Conservation (phyloP, 2,113 vertebrate genomes). For the Carassius auratus region DNA sequence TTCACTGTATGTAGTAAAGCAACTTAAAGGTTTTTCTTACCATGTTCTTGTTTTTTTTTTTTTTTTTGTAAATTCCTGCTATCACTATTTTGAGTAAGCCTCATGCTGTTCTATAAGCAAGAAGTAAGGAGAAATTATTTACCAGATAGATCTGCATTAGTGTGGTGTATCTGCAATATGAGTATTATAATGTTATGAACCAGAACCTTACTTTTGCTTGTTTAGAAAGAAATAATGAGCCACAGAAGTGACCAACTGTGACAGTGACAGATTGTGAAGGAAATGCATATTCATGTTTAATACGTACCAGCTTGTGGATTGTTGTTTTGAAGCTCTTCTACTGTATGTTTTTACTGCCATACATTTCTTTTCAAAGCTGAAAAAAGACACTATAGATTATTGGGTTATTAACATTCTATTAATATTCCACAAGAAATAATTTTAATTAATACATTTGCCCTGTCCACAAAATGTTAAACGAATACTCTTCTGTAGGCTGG, state of each 20-base stretch:
- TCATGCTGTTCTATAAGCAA: background rate
- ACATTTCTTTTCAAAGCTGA: background rate
- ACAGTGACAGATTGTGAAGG: background rate
- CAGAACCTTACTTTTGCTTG: background rate
- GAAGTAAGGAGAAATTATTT: background rate
- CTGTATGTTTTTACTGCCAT: background rate
- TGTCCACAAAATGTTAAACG: constrained; percentile 11
- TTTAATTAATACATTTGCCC: background rate
- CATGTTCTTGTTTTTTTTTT: too few relatives aligned
- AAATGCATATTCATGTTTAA: background rate
- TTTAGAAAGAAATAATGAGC: background rate
- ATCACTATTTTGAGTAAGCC: background rate
- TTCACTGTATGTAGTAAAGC: too few relatives aligned
- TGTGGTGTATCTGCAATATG: background rate
- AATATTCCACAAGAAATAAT: background rate
- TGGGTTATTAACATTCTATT: background rate
- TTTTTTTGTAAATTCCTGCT: background rate
- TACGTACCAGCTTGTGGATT: background rate
- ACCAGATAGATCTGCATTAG: background rate
- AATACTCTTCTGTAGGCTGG: background rate
- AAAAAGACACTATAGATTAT: background rate
- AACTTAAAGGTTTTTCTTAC: too few relatives aligned
- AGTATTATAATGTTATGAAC: background rate
- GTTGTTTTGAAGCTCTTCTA: background rate
- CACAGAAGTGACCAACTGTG: background rate